Percentiles rank a stretch among this genome's conserved stretches.
Evolutionary conservation across 2,888 invertebrate species (phyloP).

Genomic region (Cheilosia soror): DNA sequence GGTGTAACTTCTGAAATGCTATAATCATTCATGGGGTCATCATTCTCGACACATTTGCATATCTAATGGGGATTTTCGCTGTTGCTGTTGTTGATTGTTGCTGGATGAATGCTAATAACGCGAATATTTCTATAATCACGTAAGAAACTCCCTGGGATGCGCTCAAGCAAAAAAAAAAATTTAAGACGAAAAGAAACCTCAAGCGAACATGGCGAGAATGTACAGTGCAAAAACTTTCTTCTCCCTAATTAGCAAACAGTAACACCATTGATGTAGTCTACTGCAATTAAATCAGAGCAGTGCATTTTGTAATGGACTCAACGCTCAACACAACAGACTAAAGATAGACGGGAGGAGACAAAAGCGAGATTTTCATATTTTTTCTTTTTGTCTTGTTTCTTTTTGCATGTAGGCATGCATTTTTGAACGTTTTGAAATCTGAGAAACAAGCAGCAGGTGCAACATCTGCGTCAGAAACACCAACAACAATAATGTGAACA

Average conservation of each 20-base stretch:
- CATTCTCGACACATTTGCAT: slow-evolving; percentile 61
- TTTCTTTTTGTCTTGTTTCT: not conserved
- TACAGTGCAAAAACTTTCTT: slow-evolving; percentile 70
- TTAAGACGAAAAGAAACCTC: slow-evolving; percentile 42
- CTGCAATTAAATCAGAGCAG: slow-evolving; percentile 69
- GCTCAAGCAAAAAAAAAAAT: slow-evolving; percentile 51
- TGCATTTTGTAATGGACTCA: slow-evolving; percentile 34
- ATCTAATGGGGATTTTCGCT: slow-evolving; percentile 43
- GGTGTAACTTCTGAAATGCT: slow-evolving; percentile 19
- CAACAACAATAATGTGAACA: slow-evolving; percentile 50
- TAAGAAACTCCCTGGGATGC: slow-evolving; percentile 46
- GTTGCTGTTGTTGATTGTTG: not conserved
- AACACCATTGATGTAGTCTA: slow-evolving; percentile 29
- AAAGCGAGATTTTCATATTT: slow-evolving; percentile 42
- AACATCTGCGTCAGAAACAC: slow-evolving; percentile 50
- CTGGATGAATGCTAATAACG: slow-evolving; percentile 38
- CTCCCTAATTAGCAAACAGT: slow-evolving; percentile 65
- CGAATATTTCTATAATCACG: slow-evolving; percentile 67
- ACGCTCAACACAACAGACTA: slow-evolving; percentile 12
- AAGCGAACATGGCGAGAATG: slow-evolving; percentile 35
- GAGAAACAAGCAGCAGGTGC: slow-evolving; percentile 72
- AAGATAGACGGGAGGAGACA: slow-evolving; percentile 33
- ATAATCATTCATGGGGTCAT: slow-evolving; percentile 53
- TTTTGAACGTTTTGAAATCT: slow-evolving; percentile 64
- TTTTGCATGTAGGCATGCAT: slow-evolving; percentile 28